These are phyloP conservation scores for Diabrotica undecimpunctata DNA, from an alignment of 1,140 invertebrate genomes.

Conservation along the genomic window DNA sequence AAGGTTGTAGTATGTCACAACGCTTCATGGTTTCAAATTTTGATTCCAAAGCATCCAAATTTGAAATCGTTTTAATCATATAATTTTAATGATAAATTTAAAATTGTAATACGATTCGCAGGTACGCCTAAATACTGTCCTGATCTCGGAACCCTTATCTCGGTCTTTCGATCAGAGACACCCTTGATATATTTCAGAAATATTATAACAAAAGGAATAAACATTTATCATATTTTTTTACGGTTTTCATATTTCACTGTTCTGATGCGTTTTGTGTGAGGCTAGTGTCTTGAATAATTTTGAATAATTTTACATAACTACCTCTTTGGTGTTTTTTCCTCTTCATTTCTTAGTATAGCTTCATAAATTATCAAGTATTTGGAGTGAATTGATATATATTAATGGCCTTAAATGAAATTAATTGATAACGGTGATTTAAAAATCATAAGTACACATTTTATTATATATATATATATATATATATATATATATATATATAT, in stretches of 20 bases:
- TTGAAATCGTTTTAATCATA: no score
- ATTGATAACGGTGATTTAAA: no score
- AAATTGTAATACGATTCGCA: not conserved
- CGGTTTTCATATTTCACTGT: slow-evolving; percentile 2
- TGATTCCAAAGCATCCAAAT: no score
- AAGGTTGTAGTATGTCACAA: no score
- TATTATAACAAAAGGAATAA: slow-evolving; percentile 1
- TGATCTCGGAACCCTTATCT: not conserved
- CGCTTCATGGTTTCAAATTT: no score
- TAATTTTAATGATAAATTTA: no score
- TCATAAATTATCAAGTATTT: not conserved
- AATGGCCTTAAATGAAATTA: no score
- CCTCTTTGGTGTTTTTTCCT: not conserved
- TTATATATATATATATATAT: no score
- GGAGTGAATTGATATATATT: no score
- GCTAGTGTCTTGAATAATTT: slow-evolving; percentile 2
- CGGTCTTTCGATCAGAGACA: slow-evolving; percentile 1
- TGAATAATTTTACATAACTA: slow-evolving; percentile 3
- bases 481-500: no score
- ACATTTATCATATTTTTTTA: slow-evolving; percentile 1
- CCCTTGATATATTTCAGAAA: slow-evolving; percentile 2
- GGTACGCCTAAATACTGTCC: not conserved
- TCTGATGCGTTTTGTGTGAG: slow-evolving; percentile 1
- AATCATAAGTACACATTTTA: no score
- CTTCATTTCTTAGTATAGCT: not conserved